phyloP scores from a whole-genome alignment of 2,797 vertebrate species.

The Gobio occitaniae region DNA sequence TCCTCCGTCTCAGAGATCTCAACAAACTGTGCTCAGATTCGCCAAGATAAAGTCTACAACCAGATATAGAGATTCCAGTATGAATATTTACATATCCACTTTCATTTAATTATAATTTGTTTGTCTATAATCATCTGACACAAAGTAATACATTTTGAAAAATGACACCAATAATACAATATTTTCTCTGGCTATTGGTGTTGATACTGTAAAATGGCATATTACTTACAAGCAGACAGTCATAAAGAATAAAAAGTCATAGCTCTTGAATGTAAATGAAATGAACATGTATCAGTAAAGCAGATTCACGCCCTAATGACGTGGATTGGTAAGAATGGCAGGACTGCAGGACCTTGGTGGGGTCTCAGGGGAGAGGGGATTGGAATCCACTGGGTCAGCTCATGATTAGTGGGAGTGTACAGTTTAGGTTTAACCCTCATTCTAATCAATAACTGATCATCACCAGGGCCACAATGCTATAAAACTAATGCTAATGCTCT shows the following conservation, averaged over 20 bases:
- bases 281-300: neutral
- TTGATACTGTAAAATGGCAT: neutral
- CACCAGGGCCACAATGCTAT: constrained; percentile 37
- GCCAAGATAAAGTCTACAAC: neutral
- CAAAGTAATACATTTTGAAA: no score
- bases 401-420: constrained; percentile 63
- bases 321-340: constrained; percentile 27
- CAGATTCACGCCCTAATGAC: constrained; percentile 18
- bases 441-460: constrained; percentile 67
- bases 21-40: neutral
- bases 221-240: neutral
- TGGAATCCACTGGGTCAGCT: constrained; percentile 48
- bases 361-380: constrained; percentile 50
- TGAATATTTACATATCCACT: neutral
- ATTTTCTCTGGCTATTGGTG: neutral
- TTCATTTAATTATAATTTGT: neutral
- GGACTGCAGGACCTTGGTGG: constrained; percentile 48
- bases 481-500: neutral
- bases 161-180: neutral
- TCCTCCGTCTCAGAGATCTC: neutral
- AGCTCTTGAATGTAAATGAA: neutral
- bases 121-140: neutral
- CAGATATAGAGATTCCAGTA: neutral
- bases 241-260: neutral
- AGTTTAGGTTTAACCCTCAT: constrained; percentile 64